phyloP scores from a whole-genome alignment of 2,113 vertebrate genomes.

The Melanostigma gelatinosum region DNA sequence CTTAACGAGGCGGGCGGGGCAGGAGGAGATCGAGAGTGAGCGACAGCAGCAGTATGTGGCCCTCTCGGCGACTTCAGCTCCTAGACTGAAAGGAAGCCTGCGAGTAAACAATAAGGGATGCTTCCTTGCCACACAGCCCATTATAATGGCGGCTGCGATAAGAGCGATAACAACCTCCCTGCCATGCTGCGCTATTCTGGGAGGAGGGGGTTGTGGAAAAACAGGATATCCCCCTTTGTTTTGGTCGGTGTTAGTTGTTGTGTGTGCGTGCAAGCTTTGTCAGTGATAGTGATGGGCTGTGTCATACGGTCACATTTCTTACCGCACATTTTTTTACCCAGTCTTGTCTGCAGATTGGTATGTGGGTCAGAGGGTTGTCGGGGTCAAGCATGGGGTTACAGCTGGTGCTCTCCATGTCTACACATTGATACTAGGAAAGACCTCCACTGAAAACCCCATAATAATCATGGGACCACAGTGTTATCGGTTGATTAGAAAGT shows the following conservation, averaged over 20 bases:
- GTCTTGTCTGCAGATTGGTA: conserved; percentile 25
- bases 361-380: conserved; percentile 43
- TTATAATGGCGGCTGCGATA: conserved; percentile 59
- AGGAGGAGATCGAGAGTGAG: conserved; percentile 19
- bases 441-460: not conserved
- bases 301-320: conserved; percentile 9
- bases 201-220: conserved; percentile 73
- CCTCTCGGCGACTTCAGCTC: conserved; percentile 15
- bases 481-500: not conserved
- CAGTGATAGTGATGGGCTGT: conserved; percentile 9
- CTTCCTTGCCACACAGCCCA: conserved; percentile 67
- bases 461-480: not conserved
- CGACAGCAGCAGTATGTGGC: conserved; percentile 3
- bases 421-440: not conserved
- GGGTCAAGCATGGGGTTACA: conserved; percentile 52
- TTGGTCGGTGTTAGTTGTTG: conserved; percentile 49
- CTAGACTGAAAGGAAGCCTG: conserved; percentile 62
- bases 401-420: conserved; percentile 34
- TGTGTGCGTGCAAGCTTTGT: conserved; percentile 1
- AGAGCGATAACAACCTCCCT: conserved; percentile 64
- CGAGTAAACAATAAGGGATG: conserved; percentile 68
- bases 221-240: conserved; percentile 79
- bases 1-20: conserved; percentile 40
- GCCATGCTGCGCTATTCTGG: conserved; percentile 72
- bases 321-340: not conserved